phyloP scores from a whole-genome alignment of 1,140 invertebrate species.

The Globodera ellingtonae region DNA sequence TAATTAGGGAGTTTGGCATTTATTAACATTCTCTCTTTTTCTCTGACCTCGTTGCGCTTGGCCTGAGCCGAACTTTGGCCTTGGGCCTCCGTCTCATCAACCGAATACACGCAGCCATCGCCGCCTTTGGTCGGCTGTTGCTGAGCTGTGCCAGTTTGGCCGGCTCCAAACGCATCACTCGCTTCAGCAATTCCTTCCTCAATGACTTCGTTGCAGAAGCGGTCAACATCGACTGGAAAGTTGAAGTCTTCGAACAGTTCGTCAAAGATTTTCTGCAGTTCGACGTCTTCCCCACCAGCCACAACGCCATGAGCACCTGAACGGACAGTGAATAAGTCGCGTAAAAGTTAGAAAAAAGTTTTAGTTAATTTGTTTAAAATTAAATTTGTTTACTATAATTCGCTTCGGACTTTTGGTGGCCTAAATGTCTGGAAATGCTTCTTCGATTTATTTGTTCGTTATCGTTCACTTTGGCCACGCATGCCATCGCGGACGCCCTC shows the following conservation, averaged over 20 bases:
- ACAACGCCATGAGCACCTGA: constrained; percentile 25
- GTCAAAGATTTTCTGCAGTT: constrained; percentile 32
- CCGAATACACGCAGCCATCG: constrained; percentile 6
- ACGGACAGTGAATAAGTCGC: background rate
- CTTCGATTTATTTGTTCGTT: no score
- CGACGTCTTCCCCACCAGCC: constrained; percentile 24
- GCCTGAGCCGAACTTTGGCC: constrained; percentile 10
- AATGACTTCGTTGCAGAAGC: constrained; percentile 39
- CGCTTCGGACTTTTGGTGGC: no score
- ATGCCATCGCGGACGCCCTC: constrained; percentile 12
- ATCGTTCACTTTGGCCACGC: constrained; percentile 14
- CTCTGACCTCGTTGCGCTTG: background rate
- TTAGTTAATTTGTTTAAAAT: no score
- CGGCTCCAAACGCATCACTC: constrained; percentile 17
- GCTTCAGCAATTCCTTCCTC: constrained; percentile 29
- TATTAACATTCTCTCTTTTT: background rate
- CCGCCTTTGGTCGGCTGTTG: constrained; percentile 1
- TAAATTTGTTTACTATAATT: no score
- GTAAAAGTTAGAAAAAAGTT: no score
- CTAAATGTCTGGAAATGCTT: no score
- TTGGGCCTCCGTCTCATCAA: constrained; percentile 5
- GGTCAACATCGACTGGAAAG: constrained; percentile 34
- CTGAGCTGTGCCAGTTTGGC: constrained; percentile 7
- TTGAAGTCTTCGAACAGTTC: constrained; percentile 27
- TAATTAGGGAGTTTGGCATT: background rate